These are phyloP conservation scores for Xiphorhynchus erythropygius DNA, from an alignment of 2,797 vertebrate genomes.

Conservation along the genomic window DNA sequence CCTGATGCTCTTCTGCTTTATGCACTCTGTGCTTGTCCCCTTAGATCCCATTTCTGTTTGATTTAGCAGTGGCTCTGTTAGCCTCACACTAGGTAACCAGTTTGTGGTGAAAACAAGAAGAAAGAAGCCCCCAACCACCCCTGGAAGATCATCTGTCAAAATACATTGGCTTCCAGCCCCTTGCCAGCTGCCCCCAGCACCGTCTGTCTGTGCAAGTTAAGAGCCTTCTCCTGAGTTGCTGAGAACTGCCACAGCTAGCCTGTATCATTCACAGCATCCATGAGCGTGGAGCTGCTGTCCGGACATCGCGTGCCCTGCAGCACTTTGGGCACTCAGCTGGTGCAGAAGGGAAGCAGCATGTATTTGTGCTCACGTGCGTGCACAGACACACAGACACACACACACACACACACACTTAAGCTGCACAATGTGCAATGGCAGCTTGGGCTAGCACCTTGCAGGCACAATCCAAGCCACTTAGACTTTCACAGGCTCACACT, in stretches of 20 bases:
- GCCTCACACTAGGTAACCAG: conserved; percentile 46
- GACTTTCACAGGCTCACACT: not conserved
- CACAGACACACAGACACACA: accelerated
- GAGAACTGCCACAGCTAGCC: conserved; percentile 54
- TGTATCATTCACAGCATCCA: conserved; percentile 61
- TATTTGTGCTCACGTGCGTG: accelerated
- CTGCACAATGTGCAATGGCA: not conserved
- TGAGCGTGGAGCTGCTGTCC: not conserved
- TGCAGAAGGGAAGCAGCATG: not conserved
- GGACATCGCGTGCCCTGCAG: not conserved
- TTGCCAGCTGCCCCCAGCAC: conserved; percentile 51
- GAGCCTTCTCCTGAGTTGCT: conserved; percentile 46
- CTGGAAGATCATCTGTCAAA: conserved; percentile 54
- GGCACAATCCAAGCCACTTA: not conserved
- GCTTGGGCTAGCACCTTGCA: not conserved
- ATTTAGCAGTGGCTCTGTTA: not conserved
- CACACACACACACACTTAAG: not conserved
- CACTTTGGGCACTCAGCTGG: conserved; percentile 3
- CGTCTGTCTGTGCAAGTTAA: conserved; percentile 37
- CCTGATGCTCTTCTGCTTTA: conserved; percentile 27
- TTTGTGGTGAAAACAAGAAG: conserved; percentile 30
- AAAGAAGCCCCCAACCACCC: conserved; percentile 36
- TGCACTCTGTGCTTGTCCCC: not conserved
- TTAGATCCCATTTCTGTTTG: not conserved
- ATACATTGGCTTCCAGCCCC: conserved; percentile 35